Conservation (phyloP, 2,888 invertebrate species). For the Sarcophaga rosellei region DNA sequence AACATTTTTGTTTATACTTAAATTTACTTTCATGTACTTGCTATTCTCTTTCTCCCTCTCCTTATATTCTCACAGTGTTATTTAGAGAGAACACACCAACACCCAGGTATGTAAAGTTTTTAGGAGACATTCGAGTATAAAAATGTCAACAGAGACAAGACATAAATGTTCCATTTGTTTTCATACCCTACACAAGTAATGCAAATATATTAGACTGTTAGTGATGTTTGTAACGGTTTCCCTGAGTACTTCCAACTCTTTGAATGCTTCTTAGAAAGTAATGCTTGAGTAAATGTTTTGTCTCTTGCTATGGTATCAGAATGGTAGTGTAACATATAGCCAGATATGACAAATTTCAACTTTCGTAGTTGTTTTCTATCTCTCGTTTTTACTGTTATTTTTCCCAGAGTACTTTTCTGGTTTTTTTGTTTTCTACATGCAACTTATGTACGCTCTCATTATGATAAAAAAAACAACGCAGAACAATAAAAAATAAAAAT, state of each 20-base stretch:
- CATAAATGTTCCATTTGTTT: conserved; percentile 63
- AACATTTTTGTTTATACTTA: no score
- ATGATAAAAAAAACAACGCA: no score
- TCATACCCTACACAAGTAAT: not conserved
- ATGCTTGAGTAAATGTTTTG: not conserved
- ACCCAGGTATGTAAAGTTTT: conserved; percentile 4
- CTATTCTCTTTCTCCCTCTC: not conserved
- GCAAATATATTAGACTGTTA: not conserved
- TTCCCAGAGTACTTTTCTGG: no score
- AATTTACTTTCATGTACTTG: no score
- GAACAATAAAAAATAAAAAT: no score
- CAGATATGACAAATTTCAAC: no score
- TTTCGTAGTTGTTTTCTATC: no score
- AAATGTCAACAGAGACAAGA: conserved; percentile 64
- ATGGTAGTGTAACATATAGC: not conserved
- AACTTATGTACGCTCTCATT: no score
- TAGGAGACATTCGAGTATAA: conserved; percentile 48
- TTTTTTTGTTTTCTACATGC: no score
- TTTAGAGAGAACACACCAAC: not conserved
- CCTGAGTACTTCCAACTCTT: not conserved
- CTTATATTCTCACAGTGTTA: not conserved
- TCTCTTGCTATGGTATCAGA: not conserved
- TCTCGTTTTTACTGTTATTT: no score
- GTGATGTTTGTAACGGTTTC: not conserved
- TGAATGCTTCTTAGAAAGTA: not conserved